Base-by-base conservation (phyloP, 2,797 vertebrate species). In the Eidolon dupreanum region DNA sequence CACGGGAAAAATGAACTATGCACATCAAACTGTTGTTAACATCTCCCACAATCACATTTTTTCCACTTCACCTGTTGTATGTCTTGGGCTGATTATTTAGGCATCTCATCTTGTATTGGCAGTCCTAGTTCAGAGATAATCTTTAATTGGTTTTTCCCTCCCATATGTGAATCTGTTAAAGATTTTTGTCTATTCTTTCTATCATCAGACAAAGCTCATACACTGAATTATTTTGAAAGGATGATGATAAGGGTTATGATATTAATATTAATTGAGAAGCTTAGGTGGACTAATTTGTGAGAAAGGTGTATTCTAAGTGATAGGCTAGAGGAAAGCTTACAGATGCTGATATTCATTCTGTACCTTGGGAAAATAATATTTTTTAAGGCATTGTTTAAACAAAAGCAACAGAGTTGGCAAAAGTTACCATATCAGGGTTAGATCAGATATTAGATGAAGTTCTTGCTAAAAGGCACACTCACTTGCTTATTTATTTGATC, bases 21-120 rank as follows among this genome's bases (percentile, higher is more conserved):
- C 20, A 31, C 92, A 36, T 70, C 89, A 85, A 96, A 61, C 84
- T 90, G 70, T 95, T 93, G 79, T 89, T 90, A 81, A 81, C 26
- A 75, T 82, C 97, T 96, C 97, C 97, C 97, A 97, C 96, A 97
- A 96, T 94, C 97, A 93, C 74, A 94, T 97, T 98, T 98, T 98
- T 96, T 96, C 97, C 95, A 97, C 93, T 96, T 97, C 96, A 97
- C 90, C 87, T 97, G 93, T 63, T 98, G 97, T 97, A 61, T 84
- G 57, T 90, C 96, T 0, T 38, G 96, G 94, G 88, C 93, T 98
- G 98, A 98, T 97, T 97, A 98, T 97, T 89, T 97, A 90, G 94
- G 94, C 87, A 93, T 90, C 95, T 96, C 96, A 90, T 97, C 90
- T 94, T 94, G 92, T 96, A 66, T 94, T 96, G 96, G 95, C 90